Evolutionary conservation across 1,140 invertebrate species (phyloP).

Genomic region (Arion vulgaris): DNA sequence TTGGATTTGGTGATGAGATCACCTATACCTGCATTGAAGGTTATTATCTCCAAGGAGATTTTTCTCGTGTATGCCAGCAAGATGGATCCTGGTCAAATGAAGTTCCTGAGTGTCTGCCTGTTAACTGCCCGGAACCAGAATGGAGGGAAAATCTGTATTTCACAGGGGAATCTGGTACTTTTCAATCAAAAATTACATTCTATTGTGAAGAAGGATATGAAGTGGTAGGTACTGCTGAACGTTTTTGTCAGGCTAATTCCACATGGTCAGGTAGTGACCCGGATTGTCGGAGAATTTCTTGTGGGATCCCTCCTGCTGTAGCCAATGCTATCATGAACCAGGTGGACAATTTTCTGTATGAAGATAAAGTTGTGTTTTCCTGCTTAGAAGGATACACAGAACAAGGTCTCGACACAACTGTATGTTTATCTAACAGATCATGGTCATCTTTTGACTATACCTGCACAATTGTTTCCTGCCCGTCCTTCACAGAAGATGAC

Average conservation of each 20-base stretch:
- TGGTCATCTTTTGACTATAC: conserved; percentile 52
- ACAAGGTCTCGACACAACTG: conserved; percentile 62
- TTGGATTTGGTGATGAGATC: conserved; percentile 76
- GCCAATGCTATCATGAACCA: conserved; percentile 47
- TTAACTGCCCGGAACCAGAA: conserved; percentile 48
- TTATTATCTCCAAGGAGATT: conserved; percentile 66
- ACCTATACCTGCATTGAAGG: conserved; percentile 70
- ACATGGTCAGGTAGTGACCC: conserved; percentile 47
- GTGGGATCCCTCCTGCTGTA: conserved; percentile 47
- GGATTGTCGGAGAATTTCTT: conserved; percentile 54
- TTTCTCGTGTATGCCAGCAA: conserved; percentile 47
- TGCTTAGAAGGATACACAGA: conserved; percentile 85
- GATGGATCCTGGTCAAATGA: conserved; percentile 50
- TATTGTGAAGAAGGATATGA: conserved; percentile 71
- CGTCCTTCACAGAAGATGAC: conserved; percentile 21
- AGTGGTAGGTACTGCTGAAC: conserved; percentile 60
- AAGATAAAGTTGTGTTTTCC: conserved; percentile 41
- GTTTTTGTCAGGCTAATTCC: conserved; percentile 52
- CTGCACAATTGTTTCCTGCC: conserved; percentile 50
- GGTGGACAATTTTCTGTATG: conserved; percentile 22
- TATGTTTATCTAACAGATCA: conserved; percentile 46
- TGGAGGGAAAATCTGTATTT: conserved; percentile 46
- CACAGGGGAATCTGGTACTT: conserved; percentile 71
- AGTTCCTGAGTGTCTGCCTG: conserved; percentile 53
- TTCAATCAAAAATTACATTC: conserved; percentile 75